A percentile compares a stretch with the other conserved stretches of the same genome.
These are phyloP conservation scores for Blennius ocellaris DNA, from an alignment of 2,113 vertebrate species.

Conservation along the genomic window DNA sequence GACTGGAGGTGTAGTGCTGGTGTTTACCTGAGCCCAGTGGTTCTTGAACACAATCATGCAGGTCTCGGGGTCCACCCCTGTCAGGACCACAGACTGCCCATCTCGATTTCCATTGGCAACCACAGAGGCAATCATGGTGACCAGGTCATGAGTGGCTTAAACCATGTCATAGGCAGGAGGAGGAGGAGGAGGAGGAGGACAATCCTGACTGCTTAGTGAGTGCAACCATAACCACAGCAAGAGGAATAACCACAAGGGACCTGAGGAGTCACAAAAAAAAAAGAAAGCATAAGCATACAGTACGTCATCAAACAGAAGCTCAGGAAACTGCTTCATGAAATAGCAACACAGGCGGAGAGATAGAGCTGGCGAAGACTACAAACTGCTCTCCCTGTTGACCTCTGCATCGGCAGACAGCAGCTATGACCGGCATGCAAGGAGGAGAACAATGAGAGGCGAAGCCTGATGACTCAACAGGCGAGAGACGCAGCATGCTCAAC, in stretches of 20 bases:
- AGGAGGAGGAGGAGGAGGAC: constrained; percentile 25
- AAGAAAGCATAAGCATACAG: constrained; percentile 7
- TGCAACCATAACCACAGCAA: constrained; percentile 36
- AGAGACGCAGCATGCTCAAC: constrained; percentile 5
- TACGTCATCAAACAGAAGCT: constrained; percentile 2
- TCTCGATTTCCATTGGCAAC: constrained; percentile 84
- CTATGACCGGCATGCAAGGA: constrained; percentile 74
- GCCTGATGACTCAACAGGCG: constrained; percentile 54
- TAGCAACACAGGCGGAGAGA: constrained; percentile 15
- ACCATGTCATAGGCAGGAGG: constrained; percentile 72
- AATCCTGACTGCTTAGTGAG: constrained; percentile 50
- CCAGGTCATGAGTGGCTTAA: constrained; percentile 64
- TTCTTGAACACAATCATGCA: constrained; percentile 99
- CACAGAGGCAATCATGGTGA: constrained; percentile 89
- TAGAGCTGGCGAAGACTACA: neutral
- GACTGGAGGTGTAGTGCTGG: neutral
- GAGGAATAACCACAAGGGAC: constrained; percentile 29
- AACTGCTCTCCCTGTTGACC: constrained; percentile 18
- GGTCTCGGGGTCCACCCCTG: constrained; percentile 96
- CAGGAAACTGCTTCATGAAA: constrained; percentile 15
- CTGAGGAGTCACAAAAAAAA: constrained; percentile 46
- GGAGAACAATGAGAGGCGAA: constrained; percentile 63
- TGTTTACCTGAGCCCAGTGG: constrained; percentile 96
- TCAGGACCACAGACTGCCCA: constrained; percentile 86
- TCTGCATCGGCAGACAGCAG: constrained; percentile 61